Conservation (phyloP, 1,140 invertebrate genomes). For the Agrypnia vestita region DNA sequence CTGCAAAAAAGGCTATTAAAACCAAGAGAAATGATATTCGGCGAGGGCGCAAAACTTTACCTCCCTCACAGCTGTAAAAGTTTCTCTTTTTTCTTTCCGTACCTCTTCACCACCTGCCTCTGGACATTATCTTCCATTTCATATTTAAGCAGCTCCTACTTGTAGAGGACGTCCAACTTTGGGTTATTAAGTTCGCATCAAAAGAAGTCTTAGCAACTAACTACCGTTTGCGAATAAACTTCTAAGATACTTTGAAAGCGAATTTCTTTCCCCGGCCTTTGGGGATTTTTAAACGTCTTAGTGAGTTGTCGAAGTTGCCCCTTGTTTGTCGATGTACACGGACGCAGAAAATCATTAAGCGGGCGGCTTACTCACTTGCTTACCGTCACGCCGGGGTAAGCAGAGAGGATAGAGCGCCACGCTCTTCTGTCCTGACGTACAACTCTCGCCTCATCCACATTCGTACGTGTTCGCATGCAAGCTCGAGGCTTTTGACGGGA, state of each 20-base stretch:
- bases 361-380: too few relatives aligned
- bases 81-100: conserved; percentile 2
- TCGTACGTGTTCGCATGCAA: too few relatives aligned
- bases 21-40: too few relatives aligned
- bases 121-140: conserved; percentile 9
- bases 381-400: too few relatives aligned
- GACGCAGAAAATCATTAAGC: too few relatives aligned
- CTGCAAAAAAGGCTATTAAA: too few relatives aligned
- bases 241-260: not conserved
- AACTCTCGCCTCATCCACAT: too few relatives aligned
- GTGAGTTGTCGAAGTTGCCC: not conserved
- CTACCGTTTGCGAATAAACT: not conserved
- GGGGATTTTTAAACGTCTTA: conserved; percentile 11
- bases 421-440: too few relatives aligned
- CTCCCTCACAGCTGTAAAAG: not conserved
- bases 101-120: not conserved
- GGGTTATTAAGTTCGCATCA: not conserved
- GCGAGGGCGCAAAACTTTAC: too few relatives aligned
- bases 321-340: too few relatives aligned
- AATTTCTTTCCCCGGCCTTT: not conserved
- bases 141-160: conserved; percentile 33
- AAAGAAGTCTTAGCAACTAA: not conserved
- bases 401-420: too few relatives aligned
- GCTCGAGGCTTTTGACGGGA: too few relatives aligned
- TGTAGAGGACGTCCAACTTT: not conserved